Percentiles rank a stretch among this genome's conserved stretches.
Evolutionary conservation across 2,113 vertebrate genomes (phyloP).

Genomic region (Gila orcuttii): DNA sequence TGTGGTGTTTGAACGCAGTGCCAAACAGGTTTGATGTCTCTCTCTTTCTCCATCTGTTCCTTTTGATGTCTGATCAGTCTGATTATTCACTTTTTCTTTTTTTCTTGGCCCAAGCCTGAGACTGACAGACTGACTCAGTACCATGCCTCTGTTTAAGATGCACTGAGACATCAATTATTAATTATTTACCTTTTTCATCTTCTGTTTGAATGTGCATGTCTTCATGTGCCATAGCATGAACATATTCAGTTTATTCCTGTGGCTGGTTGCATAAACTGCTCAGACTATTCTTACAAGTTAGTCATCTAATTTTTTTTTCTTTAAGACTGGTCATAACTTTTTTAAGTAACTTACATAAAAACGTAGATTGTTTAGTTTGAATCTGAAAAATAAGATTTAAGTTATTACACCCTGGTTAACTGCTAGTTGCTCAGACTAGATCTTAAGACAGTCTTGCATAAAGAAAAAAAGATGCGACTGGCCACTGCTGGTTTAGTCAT

Average conservation of each 20-base stretch:
- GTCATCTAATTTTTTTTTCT: too few relatives aligned
- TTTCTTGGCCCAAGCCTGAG: neutral
- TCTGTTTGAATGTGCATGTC: neutral
- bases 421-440: too few relatives aligned
- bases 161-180: conserved; percentile 38
- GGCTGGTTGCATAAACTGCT: too few relatives aligned
- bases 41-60: neutral
- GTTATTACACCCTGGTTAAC: too few relatives aligned
- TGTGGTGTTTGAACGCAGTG: conserved; percentile 97
- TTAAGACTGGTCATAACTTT: too few relatives aligned
- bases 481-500: conserved; percentile 3
- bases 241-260: neutral
- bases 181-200: conserved; percentile 14
- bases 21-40: conserved; percentile 90
- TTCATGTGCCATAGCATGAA: neutral
- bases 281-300: too few relatives aligned
- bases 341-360: too few relatives aligned
- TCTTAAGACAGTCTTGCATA: too few relatives aligned
- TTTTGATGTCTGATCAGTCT: neutral
- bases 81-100: neutral
- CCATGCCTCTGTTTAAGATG: conserved; percentile 30
- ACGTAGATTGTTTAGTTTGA: too few relatives aligned
- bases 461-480: too few relatives aligned
- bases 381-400: too few relatives aligned
- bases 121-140: conserved; percentile 21